Base-by-base conservation (phyloP, 1,140 invertebrate species). In the Camponotus floridanus region DNA sequence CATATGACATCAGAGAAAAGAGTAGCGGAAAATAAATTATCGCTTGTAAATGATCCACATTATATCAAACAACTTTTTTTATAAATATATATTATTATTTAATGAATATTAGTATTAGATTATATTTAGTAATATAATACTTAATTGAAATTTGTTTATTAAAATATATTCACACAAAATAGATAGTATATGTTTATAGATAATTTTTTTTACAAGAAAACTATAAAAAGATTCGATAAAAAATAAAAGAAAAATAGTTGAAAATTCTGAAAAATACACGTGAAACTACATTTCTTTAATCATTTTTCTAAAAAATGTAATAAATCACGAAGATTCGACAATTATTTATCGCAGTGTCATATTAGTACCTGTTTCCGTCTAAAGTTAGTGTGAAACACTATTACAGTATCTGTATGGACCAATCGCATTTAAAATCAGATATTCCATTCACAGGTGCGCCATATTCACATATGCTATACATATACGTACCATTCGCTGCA, bases 251-350 rank as follows among this genome's bases (percentile, higher is more conserved):
- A 67, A 33, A 79, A 79, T 42, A 31, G 13, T n/a, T 42, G 39
- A 21, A 51, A 67, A 31, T 51, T 78, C 11, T 61, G 26, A 45
- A 33, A 64, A 64, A 45, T 45, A 21, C 42, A 9, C 62, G 42
- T 51, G 36, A 51, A 51, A 33, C 26, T 51, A 55, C 6, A 31
- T 68, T 79, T 39, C 15, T 13, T 15, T 9, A 15, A 68, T 26
- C n/a, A 7, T 80, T 68, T 68, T 57, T n/a, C 15, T 15, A 11
- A 15, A 39, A 36, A 15, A 21, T 13, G 5, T 3, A 15, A 68
- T 68, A 55, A 80, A 80, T 80, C 33, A 79, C 33, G 33, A 4
- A 39, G 45, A 79, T 55, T 79, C n/a, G 61, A 55, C 51, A 26
- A 64, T 79, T 79, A 13, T n/a, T 26, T 51, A 51, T 68, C 62